Base-by-base conservation (phyloP, 2,888 invertebrate genomes). In the Camptogramma bilineatum region DNA sequence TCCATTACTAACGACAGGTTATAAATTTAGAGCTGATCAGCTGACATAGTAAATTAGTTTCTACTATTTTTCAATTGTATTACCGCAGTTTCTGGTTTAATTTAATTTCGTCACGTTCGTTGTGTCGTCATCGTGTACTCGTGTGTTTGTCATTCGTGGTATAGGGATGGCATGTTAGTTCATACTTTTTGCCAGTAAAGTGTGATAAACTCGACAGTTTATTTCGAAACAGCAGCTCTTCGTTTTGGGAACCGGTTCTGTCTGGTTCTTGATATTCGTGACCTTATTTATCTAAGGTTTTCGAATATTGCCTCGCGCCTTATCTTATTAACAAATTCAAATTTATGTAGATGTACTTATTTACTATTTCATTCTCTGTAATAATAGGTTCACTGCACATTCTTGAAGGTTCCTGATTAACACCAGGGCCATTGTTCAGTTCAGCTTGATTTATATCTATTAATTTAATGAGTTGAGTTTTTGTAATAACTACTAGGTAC, bases 271-370 rank as follows among this genome's bases (percentile, higher is more conserved):
- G 67, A 76, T 73, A 76, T 74, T 77, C 70, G 75, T 80, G 82
- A 82, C 84, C 85, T 81, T 81, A 83, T 82, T 64, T 83, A 82
- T 79, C 72, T 74, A 72, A 66, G 66, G 72, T 75, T 78, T 77
- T 79, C 73, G 77, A 82, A 81, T 76, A 80, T 82, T 76, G 55
- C 46, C 55, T 47, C 72, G 74, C 64, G 66, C 68, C 68, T 73
- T 51, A 44, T 54, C 47, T 56, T 58, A 61, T 59, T 60, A 19
- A 53, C 34, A 61, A 63, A 59, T 64, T 62, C 44, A 34, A 54
- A 54, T 44, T 16, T 55, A 46, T 31, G 60, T 54, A 68, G 72
- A 66, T 57, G 10, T 7, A 50, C 31, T 39, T 39, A 39, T 39
- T 34, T 0, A 2, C 10, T 34, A 1, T 9, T 7, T 39, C 10